Evolutionary conservation across 2,113 vertebrate species (phyloP).

Genomic region (Hirundichthys speculiger): DNA sequence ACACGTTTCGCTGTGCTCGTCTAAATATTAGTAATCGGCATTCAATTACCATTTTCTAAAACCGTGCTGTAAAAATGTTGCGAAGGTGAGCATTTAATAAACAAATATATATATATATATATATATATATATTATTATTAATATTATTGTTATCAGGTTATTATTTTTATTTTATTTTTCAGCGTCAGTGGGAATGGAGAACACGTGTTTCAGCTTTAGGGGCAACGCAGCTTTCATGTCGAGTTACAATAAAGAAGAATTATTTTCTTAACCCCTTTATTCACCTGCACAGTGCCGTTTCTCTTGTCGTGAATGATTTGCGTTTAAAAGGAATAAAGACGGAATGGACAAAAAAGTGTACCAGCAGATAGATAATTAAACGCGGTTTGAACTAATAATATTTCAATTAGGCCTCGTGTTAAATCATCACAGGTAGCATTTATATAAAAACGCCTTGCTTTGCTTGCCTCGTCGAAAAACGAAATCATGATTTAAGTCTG

Average conservation of each 20-base stretch:
- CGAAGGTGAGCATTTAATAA: slow-evolving; percentile 3
- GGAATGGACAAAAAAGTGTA: slow-evolving; percentile 6
- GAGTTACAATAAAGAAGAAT: slow-evolving; percentile 53
- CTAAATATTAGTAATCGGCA: no score
- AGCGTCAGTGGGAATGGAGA: slow-evolving; percentile 82
- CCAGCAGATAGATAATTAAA: slow-evolving; percentile 12
- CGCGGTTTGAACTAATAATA: no score
- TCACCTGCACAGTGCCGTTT: slow-evolving; percentile 49
- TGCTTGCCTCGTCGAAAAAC: no score
- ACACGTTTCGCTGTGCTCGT: no score
- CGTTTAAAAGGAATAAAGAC: slow-evolving; percentile 41
- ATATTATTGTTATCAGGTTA: no score
- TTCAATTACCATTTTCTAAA: background rate
- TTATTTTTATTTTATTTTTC: no score
- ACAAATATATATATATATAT: no score
- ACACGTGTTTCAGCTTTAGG: slow-evolving; percentile 87
- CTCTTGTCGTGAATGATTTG: slow-evolving; percentile 23
- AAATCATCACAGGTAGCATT: no score
- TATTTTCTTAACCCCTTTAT: slow-evolving; percentile 58
- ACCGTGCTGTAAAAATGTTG: background rate
- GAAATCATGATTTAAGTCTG: no score
- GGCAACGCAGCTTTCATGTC: slow-evolving; percentile 9
- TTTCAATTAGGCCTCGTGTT: slow-evolving; percentile 5
- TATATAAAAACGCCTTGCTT: no score
- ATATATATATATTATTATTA: no score